A percentile compares a stretch with the other conserved stretches of the same genome.
Evolutionary conservation across 2,888 invertebrate species (phyloP).

Genomic region (Drosophila conformis): DNA sequence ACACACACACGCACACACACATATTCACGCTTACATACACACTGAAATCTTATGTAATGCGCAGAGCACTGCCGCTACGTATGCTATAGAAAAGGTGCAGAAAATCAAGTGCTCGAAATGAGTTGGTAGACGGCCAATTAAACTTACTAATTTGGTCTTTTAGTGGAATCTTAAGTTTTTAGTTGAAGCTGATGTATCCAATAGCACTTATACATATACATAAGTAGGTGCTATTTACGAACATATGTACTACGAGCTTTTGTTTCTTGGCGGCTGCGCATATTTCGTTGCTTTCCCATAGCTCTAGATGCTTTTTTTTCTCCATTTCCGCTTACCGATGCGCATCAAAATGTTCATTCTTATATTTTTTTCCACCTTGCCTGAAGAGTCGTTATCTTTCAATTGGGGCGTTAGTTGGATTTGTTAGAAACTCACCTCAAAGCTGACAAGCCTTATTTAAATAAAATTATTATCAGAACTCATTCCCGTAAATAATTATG

Average conservation of each 20-base stretch:
- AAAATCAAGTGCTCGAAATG: slow-evolving; percentile 21
- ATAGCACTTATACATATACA: slow-evolving; percentile 6
- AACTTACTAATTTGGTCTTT: slow-evolving; percentile 12
- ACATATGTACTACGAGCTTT: slow-evolving; percentile 9
- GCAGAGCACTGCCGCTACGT: slow-evolving; percentile 42
- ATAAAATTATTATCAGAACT: background rate
- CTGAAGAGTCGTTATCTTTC: slow-evolving; percentile 51
- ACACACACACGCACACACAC: slow-evolving; percentile 10
- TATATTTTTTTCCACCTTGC: slow-evolving; percentile 40
- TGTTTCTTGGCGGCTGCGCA: slow-evolving; percentile 63
- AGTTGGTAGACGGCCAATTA: slow-evolving; percentile 4
- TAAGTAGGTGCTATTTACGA: slow-evolving; percentile 10
- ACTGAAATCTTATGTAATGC: slow-evolving; percentile 34
- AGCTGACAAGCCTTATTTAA: slow-evolving; percentile 9
- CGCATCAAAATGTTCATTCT: slow-evolving; percentile 15
- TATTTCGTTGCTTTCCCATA: slow-evolving; percentile 36
- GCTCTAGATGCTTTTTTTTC: slow-evolving; percentile 12
- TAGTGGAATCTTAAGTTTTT: slow-evolving; percentile 2
- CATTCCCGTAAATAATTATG: background rate
- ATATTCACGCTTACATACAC: background rate
- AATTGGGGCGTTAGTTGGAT: slow-evolving; percentile 43
- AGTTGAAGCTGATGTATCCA: background rate
- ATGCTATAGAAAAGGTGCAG: slow-evolving; percentile 28
- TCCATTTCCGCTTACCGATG: slow-evolving; percentile 3
- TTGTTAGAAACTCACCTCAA: slow-evolving; percentile 48